Evolutionary conservation across 1,140 invertebrate species (phyloP), one percentile per base, ranked within the genome.

Genomic region (Temnothorax curvispinosus): DNA sequence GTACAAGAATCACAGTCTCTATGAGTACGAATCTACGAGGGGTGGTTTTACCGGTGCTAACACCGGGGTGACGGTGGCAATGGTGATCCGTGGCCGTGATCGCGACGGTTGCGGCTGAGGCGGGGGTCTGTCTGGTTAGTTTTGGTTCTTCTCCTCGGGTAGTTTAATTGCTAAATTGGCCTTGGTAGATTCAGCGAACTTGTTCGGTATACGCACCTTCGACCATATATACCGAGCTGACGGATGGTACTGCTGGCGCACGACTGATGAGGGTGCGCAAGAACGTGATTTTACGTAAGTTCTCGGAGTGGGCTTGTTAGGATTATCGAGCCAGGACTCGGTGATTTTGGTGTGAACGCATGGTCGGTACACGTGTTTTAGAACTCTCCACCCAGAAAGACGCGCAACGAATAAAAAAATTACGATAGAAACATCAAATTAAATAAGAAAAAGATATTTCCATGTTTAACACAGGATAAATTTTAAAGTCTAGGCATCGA

Each of bases 141-240:
- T 90, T 88, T 60, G 82, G 87, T 91, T 90, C 88, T 93, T 90
- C 87, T 92, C 87, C 87, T 88, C 88, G 90, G 88, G 82, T 92
- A 93, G 90, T 93, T 93, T 93, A 93, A 93, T 93, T 90, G 92
- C 87, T 87, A 92, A 93, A 93, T 93, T 93, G 88, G 76, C 90
- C 92, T 87, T 81, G 69, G 65, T 64, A 81, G 82, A 91, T 86
- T 91, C 67, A 78, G 52, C 65, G 69, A 72, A 71, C 64, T 77
- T 54, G 65, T 52, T 47, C 27, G 54, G n/a, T 21, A 0, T 58
- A 72, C 84, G 60, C 64, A 77, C 38, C 47, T 82, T 21, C 62
- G 3, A 5, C 74, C 52, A 13, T 18, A 41, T 72, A 65, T 50
- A 38, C 44, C 41, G 44, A 44, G 32, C 74, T 85, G 82, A 85